Percentiles rank a stretch among this genome's conserved stretches.
Evolutionary conservation across 2,888 invertebrate species (phyloP).

Genomic region (Mimachlamys varia): DNA sequence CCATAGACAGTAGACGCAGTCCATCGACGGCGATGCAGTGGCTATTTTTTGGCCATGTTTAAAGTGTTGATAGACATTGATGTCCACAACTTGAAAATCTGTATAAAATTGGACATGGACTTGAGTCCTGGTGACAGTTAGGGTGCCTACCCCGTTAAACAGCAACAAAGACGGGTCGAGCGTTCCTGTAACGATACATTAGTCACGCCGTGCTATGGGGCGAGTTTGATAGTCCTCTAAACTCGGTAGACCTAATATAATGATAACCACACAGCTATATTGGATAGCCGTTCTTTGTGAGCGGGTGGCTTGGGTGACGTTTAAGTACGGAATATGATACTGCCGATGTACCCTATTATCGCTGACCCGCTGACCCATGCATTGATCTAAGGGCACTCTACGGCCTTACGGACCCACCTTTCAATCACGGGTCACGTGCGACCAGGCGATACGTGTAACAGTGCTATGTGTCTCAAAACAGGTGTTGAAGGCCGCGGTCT

Average conservation of each 20-base stretch:
- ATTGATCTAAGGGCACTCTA: constrained; percentile 29
- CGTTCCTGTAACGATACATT: background rate
- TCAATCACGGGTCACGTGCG: constrained; percentile 5
- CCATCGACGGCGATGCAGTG: too few relatives aligned
- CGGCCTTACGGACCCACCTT: background rate
- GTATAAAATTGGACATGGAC: background rate
- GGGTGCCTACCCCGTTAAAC: background rate
- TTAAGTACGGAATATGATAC: constrained; percentile 23
- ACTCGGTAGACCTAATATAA: constrained; percentile 6
- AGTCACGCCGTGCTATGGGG: background rate
- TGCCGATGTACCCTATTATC: background rate
- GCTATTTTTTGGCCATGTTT: too few relatives aligned
- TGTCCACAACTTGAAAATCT: background rate
- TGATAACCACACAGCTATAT: background rate
- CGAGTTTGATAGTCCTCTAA: background rate
- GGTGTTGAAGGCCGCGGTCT: background rate
- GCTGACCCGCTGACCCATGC: constrained; percentile 1
- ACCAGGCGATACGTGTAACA: background rate
- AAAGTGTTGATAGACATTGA: too few relatives aligned
- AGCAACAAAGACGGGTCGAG: background rate
- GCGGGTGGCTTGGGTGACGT: background rate
- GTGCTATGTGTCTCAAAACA: background rate
- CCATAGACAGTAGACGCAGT: too few relatives aligned
- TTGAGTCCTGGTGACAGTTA: background rate
- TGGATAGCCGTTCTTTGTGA: background rate